Evolutionary conservation across 2,797 vertebrate species (phyloP).

Genomic region (Pagetopsis macropterus): DNA sequence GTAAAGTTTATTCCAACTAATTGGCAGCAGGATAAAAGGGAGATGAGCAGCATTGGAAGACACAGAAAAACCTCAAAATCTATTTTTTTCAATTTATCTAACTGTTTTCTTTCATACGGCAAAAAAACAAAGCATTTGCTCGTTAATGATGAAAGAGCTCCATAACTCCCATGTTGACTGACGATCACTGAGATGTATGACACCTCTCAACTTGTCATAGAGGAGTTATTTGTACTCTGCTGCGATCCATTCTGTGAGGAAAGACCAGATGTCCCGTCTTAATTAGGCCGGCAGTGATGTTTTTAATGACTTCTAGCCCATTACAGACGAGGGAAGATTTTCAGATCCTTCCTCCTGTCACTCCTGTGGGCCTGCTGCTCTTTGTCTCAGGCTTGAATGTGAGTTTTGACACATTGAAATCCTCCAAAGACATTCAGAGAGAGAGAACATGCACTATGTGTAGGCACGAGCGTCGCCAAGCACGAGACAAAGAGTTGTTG

Average conservation of each 20-base stretch:
- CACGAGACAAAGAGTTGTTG: constrained; percentile 56
- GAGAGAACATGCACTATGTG: constrained; percentile 26
- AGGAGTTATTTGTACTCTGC: constrained; percentile 86
- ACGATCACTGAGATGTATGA: constrained; percentile 88
- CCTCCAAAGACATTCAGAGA: constrained; percentile 63
- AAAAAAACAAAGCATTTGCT: constrained; percentile 83
- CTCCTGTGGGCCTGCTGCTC: constrained; percentile 74
- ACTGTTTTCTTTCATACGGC: constrained; percentile 73
- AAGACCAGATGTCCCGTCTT: constrained; percentile 88
- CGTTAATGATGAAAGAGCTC: constrained; percentile 83
- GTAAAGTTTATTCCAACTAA: constrained; percentile 77
- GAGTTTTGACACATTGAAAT: constrained; percentile 75
- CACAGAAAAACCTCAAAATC: constrained; percentile 42
- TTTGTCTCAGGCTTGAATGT: constrained; percentile 65
- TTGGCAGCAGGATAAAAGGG: constrained; percentile 77
- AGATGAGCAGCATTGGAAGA: constrained; percentile 67
- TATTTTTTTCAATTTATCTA: constrained; percentile 56
- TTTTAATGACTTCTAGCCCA: constrained; percentile 88
- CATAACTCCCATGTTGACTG: constrained; percentile 84
- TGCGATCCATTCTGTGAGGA: constrained; percentile 83
- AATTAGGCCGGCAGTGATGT: constrained; percentile 88
- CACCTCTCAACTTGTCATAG: constrained; percentile 86
- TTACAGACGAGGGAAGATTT: constrained; percentile 78
- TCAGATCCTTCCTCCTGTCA: constrained; percentile 81
- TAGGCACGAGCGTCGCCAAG: neutral